These are phyloP conservation scores for Pantherophis alleghaniensis DNA, from an alignment of 2,797 vertebrate genomes.

Conservation along the genomic window DNA sequence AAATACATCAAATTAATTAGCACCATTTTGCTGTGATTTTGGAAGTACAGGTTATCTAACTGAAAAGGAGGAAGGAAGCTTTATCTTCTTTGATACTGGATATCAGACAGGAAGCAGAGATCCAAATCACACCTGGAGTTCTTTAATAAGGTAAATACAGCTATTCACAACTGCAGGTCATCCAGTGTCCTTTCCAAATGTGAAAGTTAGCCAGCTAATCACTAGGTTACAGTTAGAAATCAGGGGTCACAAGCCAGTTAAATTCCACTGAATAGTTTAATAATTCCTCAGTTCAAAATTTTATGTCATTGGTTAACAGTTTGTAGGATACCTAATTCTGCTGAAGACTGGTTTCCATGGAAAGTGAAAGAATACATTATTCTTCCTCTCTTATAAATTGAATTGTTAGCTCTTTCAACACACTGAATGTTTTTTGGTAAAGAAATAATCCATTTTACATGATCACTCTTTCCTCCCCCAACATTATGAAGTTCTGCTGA, in stretches of 20 bases:
- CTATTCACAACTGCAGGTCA: conserved; percentile 32
- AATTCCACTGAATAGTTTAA: conserved; percentile 71
- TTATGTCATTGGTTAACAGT: conserved; percentile 72
- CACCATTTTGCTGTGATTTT: accelerated
- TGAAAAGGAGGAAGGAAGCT: background rate
- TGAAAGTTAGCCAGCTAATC: conserved; percentile 45
- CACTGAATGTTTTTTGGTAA: conserved; percentile 83
- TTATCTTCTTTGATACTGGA: conserved; percentile 40
- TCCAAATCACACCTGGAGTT: background rate
- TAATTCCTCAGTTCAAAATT: conserved; percentile 73
- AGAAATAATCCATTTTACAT: conserved; percentile 76
- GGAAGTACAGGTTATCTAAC: background rate
- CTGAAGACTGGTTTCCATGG: conserved; percentile 68
- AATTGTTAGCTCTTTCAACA: conserved; percentile 73
- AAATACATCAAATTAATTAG: background rate
- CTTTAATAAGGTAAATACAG: conserved; percentile 15
- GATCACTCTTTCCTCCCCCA: conserved; percentile 56
- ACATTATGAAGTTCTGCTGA: conserved; percentile 75
- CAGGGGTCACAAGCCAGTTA: conserved; percentile 67
- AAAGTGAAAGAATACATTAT: conserved; percentile 72
- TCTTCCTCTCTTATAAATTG: conserved; percentile 71
- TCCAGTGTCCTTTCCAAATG: background rate
- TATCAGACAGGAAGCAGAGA: background rate
- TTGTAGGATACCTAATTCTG: conserved; percentile 69
- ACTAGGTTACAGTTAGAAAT: conserved; percentile 60